A percentile compares a stretch with the other conserved stretches of the same genome.
Conservation (phyloP, 2,797 vertebrate species). For the Agapornis canus region DNA sequence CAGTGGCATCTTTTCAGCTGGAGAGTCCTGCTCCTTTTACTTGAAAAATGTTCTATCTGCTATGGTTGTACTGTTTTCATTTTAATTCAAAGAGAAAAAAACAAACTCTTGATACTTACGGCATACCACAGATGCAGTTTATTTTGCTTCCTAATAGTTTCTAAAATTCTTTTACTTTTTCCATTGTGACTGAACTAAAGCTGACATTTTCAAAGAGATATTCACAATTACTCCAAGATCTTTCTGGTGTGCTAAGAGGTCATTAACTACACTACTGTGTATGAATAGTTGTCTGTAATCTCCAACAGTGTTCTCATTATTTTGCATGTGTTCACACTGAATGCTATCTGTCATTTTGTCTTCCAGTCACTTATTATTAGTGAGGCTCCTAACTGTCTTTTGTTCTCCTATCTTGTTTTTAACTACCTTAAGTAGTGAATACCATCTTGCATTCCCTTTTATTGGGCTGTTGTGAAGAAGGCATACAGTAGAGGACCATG, state of each 20-base stretch:
- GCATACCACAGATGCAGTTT: not conserved
- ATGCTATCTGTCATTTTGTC: not conserved
- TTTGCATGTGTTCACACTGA: not conserved
- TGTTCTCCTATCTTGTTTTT: not conserved
- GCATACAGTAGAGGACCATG: not conserved
- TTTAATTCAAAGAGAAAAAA: not conserved
- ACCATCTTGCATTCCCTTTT: not conserved
- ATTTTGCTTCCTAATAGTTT: not conserved
- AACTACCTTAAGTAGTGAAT: not conserved
- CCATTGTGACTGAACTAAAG: not conserved
- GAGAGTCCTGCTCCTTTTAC: not conserved
- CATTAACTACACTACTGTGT: not conserved
- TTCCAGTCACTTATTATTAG: not conserved
- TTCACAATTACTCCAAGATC: not conserved
- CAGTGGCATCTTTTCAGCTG: not conserved
- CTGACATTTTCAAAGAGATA: not conserved
- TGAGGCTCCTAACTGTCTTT: not conserved
- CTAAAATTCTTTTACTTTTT: not conserved
- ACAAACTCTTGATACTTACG: not conserved
- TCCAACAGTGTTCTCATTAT: not conserved
- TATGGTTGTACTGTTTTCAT: not conserved
- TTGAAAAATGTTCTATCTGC: not conserved
- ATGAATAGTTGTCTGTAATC: not conserved
- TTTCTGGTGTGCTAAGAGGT: not conserved
- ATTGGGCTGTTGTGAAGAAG: not conserved